Evolutionary conservation across 2,888 invertebrate species (phyloP).

Genomic region (Apomyelois bistriatella): DNA sequence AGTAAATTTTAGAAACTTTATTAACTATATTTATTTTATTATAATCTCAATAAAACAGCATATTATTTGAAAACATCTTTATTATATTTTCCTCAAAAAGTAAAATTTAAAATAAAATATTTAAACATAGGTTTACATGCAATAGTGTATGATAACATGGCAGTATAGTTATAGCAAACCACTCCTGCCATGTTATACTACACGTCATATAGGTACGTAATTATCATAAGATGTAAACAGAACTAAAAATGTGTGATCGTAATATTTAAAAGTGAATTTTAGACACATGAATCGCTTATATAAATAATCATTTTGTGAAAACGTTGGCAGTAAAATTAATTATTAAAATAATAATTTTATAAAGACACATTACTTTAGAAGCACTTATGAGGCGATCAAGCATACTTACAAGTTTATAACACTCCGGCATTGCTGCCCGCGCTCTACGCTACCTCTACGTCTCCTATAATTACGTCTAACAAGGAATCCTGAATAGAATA

Average conservation of each 20-base stretch:
- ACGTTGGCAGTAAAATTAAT: slow-evolving; percentile 71
- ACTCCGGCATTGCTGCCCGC: slow-evolving; percentile 40
- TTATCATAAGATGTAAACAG: slow-evolving; percentile 48
- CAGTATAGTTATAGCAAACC: slow-evolving; percentile 24
- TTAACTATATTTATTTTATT: no score
- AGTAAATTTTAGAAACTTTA: no score
- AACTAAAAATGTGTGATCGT: slow-evolving; percentile 71
- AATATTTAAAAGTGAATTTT: slow-evolving; percentile 59
- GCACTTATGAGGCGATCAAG: slow-evolving; percentile 73
- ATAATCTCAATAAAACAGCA: slow-evolving; percentile 23
- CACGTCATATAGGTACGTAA: slow-evolving; percentile 50
- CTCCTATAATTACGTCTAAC: slow-evolving; percentile 51
- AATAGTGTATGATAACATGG: slow-evolving; percentile 53
- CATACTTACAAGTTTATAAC: slow-evolving; percentile 62
- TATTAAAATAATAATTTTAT: slow-evolving; percentile 48
- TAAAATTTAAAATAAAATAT: slow-evolving; percentile 78
- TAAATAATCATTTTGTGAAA: slow-evolving; percentile 68
- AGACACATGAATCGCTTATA: slow-evolving; percentile 54
- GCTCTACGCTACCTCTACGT: slow-evolving; percentile 20
- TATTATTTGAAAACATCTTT: slow-evolving; percentile 77
- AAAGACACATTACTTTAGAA: slow-evolving; percentile 64
- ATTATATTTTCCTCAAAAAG: slow-evolving; percentile 79
- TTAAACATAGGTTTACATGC: slow-evolving; percentile 74
- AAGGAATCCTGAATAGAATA: slow-evolving; percentile 56
- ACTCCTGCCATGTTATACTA: slow-evolving; percentile 36